Evolutionary conservation across 1,140 invertebrate genomes (phyloP).

Genomic region (Zaprionus davidi): DNA sequence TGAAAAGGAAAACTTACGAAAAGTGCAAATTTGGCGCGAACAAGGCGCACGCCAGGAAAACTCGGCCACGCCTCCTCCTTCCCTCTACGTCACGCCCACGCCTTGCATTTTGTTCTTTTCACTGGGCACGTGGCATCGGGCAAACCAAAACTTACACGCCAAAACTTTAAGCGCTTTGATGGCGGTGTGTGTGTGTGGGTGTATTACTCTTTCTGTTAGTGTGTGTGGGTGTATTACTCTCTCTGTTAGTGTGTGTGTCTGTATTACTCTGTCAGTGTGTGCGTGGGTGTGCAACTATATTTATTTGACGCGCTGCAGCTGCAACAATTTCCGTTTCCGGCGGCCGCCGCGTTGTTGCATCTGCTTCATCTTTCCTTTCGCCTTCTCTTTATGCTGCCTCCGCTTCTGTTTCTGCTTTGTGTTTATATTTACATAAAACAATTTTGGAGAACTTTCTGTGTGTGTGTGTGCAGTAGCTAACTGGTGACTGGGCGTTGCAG

Average conservation of each 20-base stretch:
- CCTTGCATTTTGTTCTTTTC: background rate
- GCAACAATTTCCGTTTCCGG: conserved; percentile 80
- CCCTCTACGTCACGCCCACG: background rate
- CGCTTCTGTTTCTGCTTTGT: conserved; percentile 42
- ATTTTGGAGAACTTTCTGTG: conserved; percentile 71
- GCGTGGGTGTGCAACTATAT: conserved; percentile 48
- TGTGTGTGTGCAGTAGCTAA: conserved; percentile 29
- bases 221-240: conserved; percentile 6
- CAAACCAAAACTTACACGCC: conserved; percentile 58
- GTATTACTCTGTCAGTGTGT: background rate
- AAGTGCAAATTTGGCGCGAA: conserved; percentile 50
- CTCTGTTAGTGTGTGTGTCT: background rate
- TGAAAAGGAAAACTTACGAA: conserved; percentile 43
- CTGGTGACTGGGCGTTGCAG: conserved; percentile 38
- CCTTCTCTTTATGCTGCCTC: too few relatives aligned
- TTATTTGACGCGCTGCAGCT: conserved; percentile 73
- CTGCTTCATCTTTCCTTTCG: background rate
- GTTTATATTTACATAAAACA: conserved; percentile 82
- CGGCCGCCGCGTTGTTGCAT: conserved; percentile 10
- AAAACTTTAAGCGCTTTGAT: conserved; percentile 57
- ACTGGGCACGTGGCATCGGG: conserved; percentile 31
- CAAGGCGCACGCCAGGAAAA: conserved; percentile 29
- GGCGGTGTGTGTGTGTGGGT: conserved; percentile 17
- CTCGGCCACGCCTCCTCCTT: background rate
- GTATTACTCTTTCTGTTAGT: background rate